These are phyloP conservation scores for Babyrousa celebensis DNA, from an alignment of 2,797 vertebrate species.

Conservation along the genomic window DNA sequence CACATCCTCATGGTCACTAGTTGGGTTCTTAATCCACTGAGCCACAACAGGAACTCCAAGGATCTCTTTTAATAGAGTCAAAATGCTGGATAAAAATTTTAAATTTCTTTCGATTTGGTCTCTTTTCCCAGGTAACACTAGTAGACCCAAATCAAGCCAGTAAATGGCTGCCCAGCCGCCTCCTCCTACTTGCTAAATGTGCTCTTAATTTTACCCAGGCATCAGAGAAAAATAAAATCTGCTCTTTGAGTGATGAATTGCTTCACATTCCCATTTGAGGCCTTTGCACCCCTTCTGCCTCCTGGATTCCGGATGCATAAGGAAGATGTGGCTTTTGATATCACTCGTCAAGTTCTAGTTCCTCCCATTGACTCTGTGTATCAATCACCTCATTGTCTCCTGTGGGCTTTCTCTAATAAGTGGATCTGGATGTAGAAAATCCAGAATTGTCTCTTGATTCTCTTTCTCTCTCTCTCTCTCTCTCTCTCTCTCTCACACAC, in stretches of 20 bases:
- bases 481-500: too few relatives aligned
- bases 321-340: background rate
- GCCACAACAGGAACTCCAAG: background rate
- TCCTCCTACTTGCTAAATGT: background rate
- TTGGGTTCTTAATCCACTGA: too few relatives aligned
- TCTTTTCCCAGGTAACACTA: background rate
- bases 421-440: background rate
- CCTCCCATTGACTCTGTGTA: background rate
- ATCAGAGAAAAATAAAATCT: constrained; percentile 18
- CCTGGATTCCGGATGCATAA: background rate
- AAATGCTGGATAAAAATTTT: background rate
- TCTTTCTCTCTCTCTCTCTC: background rate
- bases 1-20: too few relatives aligned
- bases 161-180: background rate
- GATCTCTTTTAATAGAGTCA: background rate
- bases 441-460: background rate
- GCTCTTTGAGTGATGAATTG: background rate
- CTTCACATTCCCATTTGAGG: background rate
- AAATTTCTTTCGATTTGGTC: background rate
- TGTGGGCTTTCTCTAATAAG: background rate
- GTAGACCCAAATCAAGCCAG: constrained; percentile 23
- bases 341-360: background rate
- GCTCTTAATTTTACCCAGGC: constrained; percentile 37
- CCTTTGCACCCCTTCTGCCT: background rate
- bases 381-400: background rate